Base-by-base conservation (phyloP, 1,140 invertebrate genomes). In the Caenorhabditis remanei region DNA sequence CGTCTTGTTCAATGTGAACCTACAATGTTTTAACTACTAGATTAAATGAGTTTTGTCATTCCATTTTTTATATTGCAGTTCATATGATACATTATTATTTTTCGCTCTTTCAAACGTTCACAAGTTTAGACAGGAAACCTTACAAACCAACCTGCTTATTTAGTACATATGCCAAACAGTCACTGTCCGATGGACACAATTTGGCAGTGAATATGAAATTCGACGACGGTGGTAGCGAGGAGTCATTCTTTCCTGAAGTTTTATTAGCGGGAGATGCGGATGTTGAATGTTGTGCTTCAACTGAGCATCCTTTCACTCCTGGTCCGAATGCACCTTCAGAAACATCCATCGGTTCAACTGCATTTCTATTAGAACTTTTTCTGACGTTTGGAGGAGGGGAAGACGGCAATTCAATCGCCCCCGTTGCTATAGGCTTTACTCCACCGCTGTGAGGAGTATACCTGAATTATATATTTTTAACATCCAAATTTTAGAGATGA, bases 1-100 rank as follows among this genome's bases (percentile, higher is more conserved):
- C 65, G 14, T 84, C 41, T 16, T n/a, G 46, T 24, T 87, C 75
- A 24, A 87, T 83, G 56, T 83, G 53, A 8, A 87, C 43, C 85
- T 86, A 13, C 7, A 86, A 71, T 13, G 40, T 7, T 41, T 58
- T 46, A 58, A 40, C 6, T 40, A 16, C 2, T 41, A 13, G 4
- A 48, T n/a, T 19, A 65, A n/a, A 63, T 9, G 13, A 46, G 32
- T 43, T 32, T 32, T 32, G 32, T 32, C 32, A 32, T 32, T 2
- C 32, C 32, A 32, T 32, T 32, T 0, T 32, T 2, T 2, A 32
- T 32, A 32, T 32, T 32, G 2, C 32, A 32, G 32, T 1, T 32
- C 2, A 32, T 32, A 32, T 32, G 32, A 32, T 1, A 32, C 32
- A 32, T 32, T 32, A 32, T 32, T 32, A 32, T 0, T 32, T 32